Percentiles rank a stretch among this genome's conserved stretches.
Conservation (phyloP, 1,140 invertebrate species). For the Chymomyza costata region DNA sequence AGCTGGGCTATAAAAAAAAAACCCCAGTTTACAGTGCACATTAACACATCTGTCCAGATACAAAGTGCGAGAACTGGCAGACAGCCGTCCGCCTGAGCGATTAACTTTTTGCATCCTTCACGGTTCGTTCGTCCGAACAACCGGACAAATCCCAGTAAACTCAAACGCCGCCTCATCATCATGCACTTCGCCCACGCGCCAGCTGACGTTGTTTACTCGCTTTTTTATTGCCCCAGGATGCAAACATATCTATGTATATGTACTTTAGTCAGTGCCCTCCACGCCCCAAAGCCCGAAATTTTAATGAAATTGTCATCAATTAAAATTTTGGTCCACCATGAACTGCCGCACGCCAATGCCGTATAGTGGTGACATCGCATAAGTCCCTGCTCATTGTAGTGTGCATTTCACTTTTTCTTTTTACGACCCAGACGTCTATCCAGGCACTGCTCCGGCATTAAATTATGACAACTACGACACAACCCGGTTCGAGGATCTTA, state of each 20-base stretch:
- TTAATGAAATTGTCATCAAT: constrained; percentile 74
- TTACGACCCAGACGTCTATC: constrained; percentile 56
- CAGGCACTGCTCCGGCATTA: constrained; percentile 48
- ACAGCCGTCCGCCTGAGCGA: constrained; percentile 61
- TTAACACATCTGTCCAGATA: constrained; percentile 72
- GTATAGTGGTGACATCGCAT: constrained; percentile 49
- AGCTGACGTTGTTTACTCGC: constrained; percentile 43
- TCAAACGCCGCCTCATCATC: constrained; percentile 12
- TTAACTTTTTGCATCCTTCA: constrained; percentile 74
- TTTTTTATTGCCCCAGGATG: constrained; percentile 52
- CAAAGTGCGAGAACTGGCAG: constrained; percentile 29
- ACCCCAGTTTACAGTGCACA: constrained; percentile 44
- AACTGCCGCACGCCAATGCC: constrained; percentile 29
- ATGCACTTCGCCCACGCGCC: constrained; percentile 31
- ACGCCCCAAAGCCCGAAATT: constrained; percentile 30
- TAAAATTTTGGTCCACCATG: constrained; percentile 61
- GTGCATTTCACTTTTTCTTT: constrained; percentile 30
- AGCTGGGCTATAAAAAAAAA: constrained; percentile 61
- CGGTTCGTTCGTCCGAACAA: constrained; percentile 27
- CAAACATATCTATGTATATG: constrained; percentile 35
- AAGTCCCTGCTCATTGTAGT: constrained; percentile 14
- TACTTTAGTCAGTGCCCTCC: constrained; percentile 37
- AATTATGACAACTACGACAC: constrained; percentile 42
- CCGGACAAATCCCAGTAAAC: constrained; percentile 15
- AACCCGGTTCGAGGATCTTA: constrained; percentile 11